Evolutionary conservation across 2,888 invertebrate genomes (phyloP).

Genomic region (Patella ulyssiponensis): DNA sequence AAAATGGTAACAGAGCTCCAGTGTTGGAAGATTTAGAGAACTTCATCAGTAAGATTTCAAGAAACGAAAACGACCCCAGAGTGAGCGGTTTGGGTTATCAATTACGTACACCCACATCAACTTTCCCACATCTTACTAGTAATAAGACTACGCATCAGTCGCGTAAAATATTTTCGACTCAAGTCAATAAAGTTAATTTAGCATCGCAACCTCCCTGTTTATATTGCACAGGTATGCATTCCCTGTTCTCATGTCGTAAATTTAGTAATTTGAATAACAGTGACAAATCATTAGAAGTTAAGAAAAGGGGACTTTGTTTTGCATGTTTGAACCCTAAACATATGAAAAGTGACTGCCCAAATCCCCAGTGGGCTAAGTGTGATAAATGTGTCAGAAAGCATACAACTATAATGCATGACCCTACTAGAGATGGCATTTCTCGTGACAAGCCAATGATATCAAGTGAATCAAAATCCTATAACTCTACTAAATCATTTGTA

Average conservation of each 20-base stretch:
- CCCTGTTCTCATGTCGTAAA: not conserved
- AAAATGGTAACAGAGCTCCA: not conserved
- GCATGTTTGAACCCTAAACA: not conserved
- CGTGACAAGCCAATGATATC: not conserved
- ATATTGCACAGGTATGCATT: not conserved
- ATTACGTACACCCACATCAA: not conserved
- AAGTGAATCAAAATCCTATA: not conserved
- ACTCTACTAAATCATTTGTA: not conserved
- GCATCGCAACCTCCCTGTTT: not conserved
- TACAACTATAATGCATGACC: not conserved
- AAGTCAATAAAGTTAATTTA: not conserved
- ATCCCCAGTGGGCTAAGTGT: not conserved
- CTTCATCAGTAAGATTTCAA: not conserved
- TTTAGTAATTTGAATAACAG: not conserved
- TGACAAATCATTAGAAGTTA: not conserved
- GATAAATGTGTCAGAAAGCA: not conserved
- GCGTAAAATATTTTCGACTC: not conserved
- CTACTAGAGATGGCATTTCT: not conserved
- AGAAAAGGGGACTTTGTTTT: not conserved
- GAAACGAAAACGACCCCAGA: constrained; percentile 6
- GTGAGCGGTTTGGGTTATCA: not conserved
- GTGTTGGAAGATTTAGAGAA: not conserved
- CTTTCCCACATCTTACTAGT: not conserved
- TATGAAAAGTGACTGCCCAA: not conserved
- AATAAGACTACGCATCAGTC: not conserved